phyloP scores from a whole-genome alignment of 2,888 invertebrate species.

The Sceliomorpha sp. region DNA sequence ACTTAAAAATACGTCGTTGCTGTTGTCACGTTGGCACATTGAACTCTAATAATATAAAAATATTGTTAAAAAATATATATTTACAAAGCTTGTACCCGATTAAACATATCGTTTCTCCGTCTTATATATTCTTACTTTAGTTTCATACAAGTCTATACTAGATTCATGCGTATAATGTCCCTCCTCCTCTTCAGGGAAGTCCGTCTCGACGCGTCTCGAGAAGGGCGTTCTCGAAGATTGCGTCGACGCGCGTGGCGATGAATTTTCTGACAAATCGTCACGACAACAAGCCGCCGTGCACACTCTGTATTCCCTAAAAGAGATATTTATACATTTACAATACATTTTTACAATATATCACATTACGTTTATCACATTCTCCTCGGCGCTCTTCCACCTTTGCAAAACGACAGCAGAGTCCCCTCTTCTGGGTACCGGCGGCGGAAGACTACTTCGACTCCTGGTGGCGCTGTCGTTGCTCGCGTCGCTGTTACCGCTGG shows the following conservation, averaged over 20 bases:
- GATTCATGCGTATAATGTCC: constrained; percentile 71
- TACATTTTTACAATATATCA: too few species aligned
- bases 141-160: constrained; percentile 72
- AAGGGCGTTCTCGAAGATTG: constrained; percentile 69
- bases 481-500: constrained; percentile 76
- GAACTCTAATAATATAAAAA: constrained; percentile 56
- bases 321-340: too few species aligned
- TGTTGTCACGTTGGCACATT: constrained; percentile 67
- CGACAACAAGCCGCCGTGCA: constrained; percentile 78
- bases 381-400: too few species aligned
- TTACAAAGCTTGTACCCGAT: too few species aligned
- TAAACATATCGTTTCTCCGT: too few species aligned
- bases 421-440: constrained; percentile 75
- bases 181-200: constrained; percentile 68
- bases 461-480: constrained; percentile 70
- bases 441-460: constrained; percentile 69
- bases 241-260: constrained; percentile 72
- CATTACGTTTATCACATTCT: too few species aligned
- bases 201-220: constrained; percentile 68
- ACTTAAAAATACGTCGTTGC: constrained; percentile 74
- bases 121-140: constrained; percentile 64
- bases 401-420: constrained; percentile 68
- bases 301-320: constrained; percentile 75
- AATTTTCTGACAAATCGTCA: constrained; percentile 75
- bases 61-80: constrained; percentile 1